Evolutionary conservation across 2,113 vertebrate species (phyloP).

Genomic region (Platanista minor): DNA sequence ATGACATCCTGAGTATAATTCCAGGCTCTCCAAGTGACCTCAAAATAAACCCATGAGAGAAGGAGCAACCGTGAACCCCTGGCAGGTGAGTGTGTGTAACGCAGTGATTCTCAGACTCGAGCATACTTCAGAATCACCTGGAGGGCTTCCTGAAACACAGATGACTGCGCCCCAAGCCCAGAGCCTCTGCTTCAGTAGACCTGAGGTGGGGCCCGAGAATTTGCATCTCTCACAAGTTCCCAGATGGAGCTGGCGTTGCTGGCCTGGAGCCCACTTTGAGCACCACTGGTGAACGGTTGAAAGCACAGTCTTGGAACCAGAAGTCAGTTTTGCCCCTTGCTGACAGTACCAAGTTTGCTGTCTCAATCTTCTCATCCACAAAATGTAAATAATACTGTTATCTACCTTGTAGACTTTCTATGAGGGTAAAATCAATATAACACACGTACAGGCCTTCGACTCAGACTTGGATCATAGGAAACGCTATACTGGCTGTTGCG

Average conservation of each 20-base stretch:
- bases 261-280: not conserved
- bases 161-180: too few relatives aligned
- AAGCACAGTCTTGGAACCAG: not conserved
- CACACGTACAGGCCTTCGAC: not conserved
- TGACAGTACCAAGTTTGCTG: not conserved
- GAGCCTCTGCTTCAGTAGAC: not conserved
- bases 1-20: not conserved
- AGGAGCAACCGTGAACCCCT: rapidly evolving
- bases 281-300: not conserved
- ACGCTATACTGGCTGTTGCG: rapidly evolving
- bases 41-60: not conserved
- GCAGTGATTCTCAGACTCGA: not conserved
- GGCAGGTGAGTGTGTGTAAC: not conserved
- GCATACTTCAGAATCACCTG: not conserved
- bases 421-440: not conserved
- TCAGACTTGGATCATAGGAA: too few relatives aligned
- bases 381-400: not conserved
- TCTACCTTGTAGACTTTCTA: not conserved
- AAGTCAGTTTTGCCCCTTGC: not conserved
- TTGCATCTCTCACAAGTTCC: not conserved
- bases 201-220: not conserved
- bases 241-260: not conserved
- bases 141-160: not conserved
- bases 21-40: not conserved
- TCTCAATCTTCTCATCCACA: not conserved